Percentiles rank a stretch among this genome's conserved stretches.
These are phyloP conservation scores for Conops quadrifasciatus DNA, from an alignment of 2,888 invertebrate species.

Conservation along the genomic window DNA sequence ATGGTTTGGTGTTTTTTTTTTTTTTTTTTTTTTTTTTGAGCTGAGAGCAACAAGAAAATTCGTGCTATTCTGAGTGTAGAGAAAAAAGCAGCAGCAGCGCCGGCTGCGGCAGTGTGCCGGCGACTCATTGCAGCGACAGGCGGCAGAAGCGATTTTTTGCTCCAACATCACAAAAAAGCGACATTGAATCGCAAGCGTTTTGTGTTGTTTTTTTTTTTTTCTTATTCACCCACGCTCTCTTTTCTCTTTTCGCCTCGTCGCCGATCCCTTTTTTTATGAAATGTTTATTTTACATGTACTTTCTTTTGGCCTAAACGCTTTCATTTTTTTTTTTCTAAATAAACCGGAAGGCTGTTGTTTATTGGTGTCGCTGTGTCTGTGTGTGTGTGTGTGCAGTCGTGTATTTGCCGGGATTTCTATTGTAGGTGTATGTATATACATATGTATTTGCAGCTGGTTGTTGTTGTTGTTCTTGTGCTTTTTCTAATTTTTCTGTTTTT, in stretches of 20 bases:
- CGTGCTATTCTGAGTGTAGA: background rate
- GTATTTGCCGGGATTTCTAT: too few relatives aligned
- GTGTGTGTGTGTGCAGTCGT: background rate
- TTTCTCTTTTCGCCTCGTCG: background rate
- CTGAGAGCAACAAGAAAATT: background rate
- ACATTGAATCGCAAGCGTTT: slow-evolving; percentile 5
- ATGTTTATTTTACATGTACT: slow-evolving; percentile 16
- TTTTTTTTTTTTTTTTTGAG: background rate
- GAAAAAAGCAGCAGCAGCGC: background rate
- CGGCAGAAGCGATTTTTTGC: too few relatives aligned
- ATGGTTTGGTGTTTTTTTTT: background rate
- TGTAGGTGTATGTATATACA: background rate
- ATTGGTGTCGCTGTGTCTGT: background rate
- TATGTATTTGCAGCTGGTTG: background rate
- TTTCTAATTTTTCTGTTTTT: too few relatives aligned
- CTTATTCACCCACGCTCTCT: background rate
- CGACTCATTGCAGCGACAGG: background rate
- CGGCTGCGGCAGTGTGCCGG: background rate
- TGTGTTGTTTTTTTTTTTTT: background rate
- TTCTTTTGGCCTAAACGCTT: slow-evolving; percentile 1
- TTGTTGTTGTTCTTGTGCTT: too few relatives aligned
- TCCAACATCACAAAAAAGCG: slow-evolving; percentile 12
- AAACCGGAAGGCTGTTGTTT: slow-evolving; percentile 27
- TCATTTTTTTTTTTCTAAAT: slow-evolving; percentile 34
- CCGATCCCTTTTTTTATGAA: background rate